phyloP scores from a whole-genome alignment of 2,113 vertebrate species.

The Equus przewalskii region DNA sequence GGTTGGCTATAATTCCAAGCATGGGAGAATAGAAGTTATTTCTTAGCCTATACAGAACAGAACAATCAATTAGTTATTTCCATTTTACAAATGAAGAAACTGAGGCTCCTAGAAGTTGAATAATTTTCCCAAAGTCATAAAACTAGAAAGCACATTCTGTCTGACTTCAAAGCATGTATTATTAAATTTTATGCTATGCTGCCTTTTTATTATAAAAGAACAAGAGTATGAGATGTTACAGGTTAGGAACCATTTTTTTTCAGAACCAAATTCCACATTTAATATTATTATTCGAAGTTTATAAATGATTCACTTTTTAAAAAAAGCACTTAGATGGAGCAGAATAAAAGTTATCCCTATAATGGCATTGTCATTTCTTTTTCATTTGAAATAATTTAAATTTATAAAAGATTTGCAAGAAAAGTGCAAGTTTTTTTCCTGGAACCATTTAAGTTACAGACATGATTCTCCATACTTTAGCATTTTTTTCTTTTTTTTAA shows the following conservation, averaged over 20 bases:
- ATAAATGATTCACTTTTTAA: not conserved
- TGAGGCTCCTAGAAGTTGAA: not conserved
- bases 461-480: not conserved
- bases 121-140: not conserved
- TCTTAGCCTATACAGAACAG: not conserved
- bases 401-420: not conserved
- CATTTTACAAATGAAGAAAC: not conserved
- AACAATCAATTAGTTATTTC: not conserved
- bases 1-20: not conserved
- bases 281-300: not conserved
- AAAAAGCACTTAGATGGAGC: not conserved
- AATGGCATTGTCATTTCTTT: not conserved
- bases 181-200: not conserved
- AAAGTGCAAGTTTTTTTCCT: not conserved
- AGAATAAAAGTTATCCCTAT: not conserved
- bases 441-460: not conserved
- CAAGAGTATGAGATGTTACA: not conserved
- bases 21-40: not conserved
- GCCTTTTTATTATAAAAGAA: not conserved
- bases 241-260: not conserved
- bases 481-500: not conserved
- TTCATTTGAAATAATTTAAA: conserved; percentile 12
- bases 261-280: conserved; percentile 22
- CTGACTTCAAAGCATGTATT: not conserved
- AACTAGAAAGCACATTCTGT: not conserved